Evolutionary conservation across 2,888 invertebrate genomes (phyloP).

Genomic region (Phaedon cochleariae): DNA sequence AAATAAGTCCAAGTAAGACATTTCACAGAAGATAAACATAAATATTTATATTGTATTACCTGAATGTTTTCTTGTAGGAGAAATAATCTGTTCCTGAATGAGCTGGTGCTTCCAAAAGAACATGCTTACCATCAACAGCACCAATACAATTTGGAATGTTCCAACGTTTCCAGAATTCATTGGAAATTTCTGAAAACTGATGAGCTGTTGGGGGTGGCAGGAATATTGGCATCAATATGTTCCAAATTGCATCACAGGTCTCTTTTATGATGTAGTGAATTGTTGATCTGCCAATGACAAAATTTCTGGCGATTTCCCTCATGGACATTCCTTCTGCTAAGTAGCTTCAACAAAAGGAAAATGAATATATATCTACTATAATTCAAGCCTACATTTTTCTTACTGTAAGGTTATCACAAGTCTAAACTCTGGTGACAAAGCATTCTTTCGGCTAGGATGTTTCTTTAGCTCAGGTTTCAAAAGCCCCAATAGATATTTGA

Average conservation of each 20-base stretch:
- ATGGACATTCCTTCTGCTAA: not conserved
- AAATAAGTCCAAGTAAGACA: too few species aligned
- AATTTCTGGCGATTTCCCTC: conserved; percentile 5
- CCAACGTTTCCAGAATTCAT: not conserved
- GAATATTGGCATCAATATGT: conserved; percentile 6
- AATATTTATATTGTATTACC: not conserved
- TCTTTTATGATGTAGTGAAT: not conserved
- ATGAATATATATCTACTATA: not conserved
- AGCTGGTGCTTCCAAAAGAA: not conserved
- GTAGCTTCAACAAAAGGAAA: not conserved
- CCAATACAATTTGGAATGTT: too few species aligned
- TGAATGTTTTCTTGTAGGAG: conserved; percentile 7
- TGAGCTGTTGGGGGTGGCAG: conserved; percentile 2
- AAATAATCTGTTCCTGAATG: conserved; percentile 2
- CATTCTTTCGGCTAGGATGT: not conserved
- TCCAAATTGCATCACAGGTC: not conserved
- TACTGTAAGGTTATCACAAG: not conserved
- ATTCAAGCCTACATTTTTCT: not conserved
- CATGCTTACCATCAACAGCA: not conserved
- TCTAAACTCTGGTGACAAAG: not conserved
- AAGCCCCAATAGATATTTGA: not conserved
- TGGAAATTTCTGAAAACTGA: not conserved
- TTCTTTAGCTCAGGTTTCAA: not conserved
- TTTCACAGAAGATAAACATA: too few species aligned
- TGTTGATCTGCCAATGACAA: conserved; percentile 5